These are phyloP conservation scores for Psophia crepitans DNA, from an alignment of 2,113 vertebrate genomes.

Conservation along the genomic window DNA sequence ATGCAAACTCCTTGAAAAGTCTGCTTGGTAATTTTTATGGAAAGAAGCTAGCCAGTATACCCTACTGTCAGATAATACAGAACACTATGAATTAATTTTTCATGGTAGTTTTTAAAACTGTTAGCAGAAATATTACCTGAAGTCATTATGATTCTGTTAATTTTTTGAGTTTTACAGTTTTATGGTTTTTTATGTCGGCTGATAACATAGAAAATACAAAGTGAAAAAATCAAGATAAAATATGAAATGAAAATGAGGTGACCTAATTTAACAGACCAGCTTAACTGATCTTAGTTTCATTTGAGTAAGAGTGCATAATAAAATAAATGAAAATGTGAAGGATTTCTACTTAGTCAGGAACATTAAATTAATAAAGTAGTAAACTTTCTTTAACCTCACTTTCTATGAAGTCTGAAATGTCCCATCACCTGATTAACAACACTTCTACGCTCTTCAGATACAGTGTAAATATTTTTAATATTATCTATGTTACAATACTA, in stretches of 20 bases:
- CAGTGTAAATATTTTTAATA: background rate
- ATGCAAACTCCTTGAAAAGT: background rate
- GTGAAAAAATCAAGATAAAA: background rate
- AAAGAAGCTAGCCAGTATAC: background rate
- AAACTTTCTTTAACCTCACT: background rate
- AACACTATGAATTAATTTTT: background rate
- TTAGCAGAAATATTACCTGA: background rate
- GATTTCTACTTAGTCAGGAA: background rate
- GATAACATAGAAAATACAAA: background rate
- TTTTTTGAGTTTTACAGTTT: background rate
- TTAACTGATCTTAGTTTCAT: background rate
- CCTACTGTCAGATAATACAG: background rate
- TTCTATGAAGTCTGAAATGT: background rate
- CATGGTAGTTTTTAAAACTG: background rate
- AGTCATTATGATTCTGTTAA: background rate
- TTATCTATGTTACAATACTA: background rate
- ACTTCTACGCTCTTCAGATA: background rate
- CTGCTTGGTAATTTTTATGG: background rate
- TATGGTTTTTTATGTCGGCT: background rate
- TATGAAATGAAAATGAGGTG: background rate
- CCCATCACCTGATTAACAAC: background rate
- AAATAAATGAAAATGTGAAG: background rate
- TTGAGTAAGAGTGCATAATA: background rate
- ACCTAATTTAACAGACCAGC: background rate
- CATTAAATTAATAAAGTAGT: background rate